These are phyloP conservation scores for Pseudochirops cupreus DNA, from an alignment of 2,797 vertebrate genomes.

Conservation along the genomic window DNA sequence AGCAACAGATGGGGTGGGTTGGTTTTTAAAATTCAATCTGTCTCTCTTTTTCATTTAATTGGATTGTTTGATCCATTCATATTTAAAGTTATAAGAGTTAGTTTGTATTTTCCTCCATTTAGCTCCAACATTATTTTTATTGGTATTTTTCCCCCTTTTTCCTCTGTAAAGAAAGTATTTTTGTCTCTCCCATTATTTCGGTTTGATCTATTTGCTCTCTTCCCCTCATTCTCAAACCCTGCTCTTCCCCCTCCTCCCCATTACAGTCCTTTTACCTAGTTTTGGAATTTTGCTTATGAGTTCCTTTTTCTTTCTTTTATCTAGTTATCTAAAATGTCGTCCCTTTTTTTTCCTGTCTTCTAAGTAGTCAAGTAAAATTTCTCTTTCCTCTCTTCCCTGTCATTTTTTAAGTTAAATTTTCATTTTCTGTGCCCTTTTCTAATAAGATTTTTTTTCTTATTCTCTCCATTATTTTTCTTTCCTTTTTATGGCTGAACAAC, in stretches of 20 bases:
- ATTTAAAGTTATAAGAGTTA: neutral
- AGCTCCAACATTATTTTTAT: neutral
- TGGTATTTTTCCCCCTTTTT: neutral
- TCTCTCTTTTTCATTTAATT: conserved; percentile 4
- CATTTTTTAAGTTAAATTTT: neutral
- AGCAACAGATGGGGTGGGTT: neutral
- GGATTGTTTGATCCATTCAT: neutral
- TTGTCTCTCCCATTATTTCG: neutral
- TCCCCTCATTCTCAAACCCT: neutral
- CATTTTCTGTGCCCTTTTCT: neutral
- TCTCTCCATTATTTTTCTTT: neutral
- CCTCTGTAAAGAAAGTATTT: neutral
- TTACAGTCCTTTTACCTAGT: neutral
- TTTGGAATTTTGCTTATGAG: neutral
- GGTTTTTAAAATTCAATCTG: neutral
- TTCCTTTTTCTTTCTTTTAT: neutral
- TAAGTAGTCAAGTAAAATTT: neutral
- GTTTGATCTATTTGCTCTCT: neutral
- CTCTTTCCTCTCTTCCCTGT: neutral
- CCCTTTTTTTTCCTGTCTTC: neutral
- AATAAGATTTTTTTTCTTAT: neutral
- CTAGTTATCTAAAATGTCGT: neutral
- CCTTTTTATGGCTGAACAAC: neutral
- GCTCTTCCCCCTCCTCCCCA: no score
- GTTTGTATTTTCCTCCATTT: neutral